Percentiles rank a stretch among this genome's conserved stretches.
phyloP scores from a whole-genome alignment of 2,888 invertebrate species.

The Mactromeris polynyma region DNA sequence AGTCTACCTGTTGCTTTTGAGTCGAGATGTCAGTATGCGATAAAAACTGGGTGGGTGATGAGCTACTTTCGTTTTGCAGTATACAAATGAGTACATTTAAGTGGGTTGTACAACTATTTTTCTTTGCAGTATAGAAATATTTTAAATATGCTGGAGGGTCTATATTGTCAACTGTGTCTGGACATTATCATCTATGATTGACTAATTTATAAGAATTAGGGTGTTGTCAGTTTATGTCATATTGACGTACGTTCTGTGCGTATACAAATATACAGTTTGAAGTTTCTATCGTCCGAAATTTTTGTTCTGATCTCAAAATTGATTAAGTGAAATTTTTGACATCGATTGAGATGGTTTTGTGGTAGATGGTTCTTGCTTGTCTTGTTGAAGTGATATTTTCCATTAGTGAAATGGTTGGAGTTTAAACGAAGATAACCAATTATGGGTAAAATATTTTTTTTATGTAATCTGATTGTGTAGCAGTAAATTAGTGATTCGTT shows the following conservation, averaged over 20 bases:
- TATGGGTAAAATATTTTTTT: no score
- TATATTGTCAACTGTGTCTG: conserved; percentile 39
- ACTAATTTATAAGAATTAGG: conserved; percentile 31
- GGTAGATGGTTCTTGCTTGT: not conserved
- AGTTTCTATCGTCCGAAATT: no score
- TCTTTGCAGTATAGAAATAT: conserved; percentile 1
- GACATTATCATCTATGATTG: conserved; percentile 31
- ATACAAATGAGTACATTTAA: no score
- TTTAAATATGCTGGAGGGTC: conserved; percentile 22
- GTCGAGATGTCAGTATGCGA: not conserved
- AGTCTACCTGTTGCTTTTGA: no score
- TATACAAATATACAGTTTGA: not conserved
- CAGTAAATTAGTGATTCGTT: no score
- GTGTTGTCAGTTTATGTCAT: conserved; percentile 23
- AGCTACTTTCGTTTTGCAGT: not conserved
- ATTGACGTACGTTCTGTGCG: not conserved
- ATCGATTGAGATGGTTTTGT: not conserved
- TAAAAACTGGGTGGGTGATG: not conserved
- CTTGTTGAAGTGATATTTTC: not conserved
- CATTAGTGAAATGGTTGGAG: no score
- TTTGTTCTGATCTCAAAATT: no score
- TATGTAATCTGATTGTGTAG: no score
- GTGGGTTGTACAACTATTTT: no score
- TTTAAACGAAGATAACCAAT: no score
- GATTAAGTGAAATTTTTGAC: no score